Base-by-base conservation (phyloP, 1,140 invertebrate species). In the Drosophila repleta region DNA sequence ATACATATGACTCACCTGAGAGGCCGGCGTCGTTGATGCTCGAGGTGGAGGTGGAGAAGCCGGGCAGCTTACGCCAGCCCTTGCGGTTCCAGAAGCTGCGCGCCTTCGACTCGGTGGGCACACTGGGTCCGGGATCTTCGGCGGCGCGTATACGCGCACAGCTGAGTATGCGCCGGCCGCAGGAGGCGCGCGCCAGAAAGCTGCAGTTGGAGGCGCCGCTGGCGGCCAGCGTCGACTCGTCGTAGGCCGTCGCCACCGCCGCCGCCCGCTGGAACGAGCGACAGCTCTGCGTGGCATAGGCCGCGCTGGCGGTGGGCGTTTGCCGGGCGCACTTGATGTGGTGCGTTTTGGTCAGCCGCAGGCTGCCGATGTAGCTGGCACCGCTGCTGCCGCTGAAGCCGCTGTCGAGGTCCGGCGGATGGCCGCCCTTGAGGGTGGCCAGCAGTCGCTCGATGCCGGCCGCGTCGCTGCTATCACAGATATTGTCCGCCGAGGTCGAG, bases 381-480 rank as follows among this genome's bases (percentile, higher is more conserved):
- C 95, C 94, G 90, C 95, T 96, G 74, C 95, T 96, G 71, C 95
- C 95, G 91, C 95, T 96, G 91, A 96, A 96, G 29, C 96, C 95
- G 89, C 95, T 96, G 92, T 96, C 96, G 79, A 96, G 92, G 91
- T 96, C 95, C 11, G 56, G 39, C 94, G 52, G 8, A 15, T 37
- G 52, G 13, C 18, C 10, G 37, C 46, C 49, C 17, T 76, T 76
- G 2, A 69, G 53, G 61, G 72, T 68, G n/a, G 93, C 92, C 67
- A 95, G 85, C 60, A 85, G 60, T 61, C 71, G 76, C 3, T 83
- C 68, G 17, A 61, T 94, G 81, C 69, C 53, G 63, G 26, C 26
- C 57, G 52, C 24, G 5, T 63, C 55, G 56, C 56, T 67, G 45
- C 82, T 85, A 83, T 91, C 90, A 88, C 88, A 89, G 76, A 91